Percentiles rank a stretch among this genome's conserved stretches.
Conservation (phyloP, 2,888 invertebrate genomes). For the Oscheius sp. region DNA sequence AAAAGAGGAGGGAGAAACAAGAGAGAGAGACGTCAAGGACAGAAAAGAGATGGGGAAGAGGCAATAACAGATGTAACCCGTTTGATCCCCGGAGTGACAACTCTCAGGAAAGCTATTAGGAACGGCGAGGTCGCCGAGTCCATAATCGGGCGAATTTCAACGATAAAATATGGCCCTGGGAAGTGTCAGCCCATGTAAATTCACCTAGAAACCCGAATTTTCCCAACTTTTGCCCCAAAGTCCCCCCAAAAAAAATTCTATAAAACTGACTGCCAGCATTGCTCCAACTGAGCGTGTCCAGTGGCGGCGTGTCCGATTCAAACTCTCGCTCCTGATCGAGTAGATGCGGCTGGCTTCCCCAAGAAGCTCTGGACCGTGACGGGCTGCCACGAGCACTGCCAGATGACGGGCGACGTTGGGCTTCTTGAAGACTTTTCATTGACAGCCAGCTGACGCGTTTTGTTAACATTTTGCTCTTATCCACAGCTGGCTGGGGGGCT, state of each 20-base stretch:
- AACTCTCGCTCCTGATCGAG: conserved; percentile 55
- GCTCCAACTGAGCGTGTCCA: conserved; percentile 72
- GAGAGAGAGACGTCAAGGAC: neutral
- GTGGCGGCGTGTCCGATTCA: conserved; percentile 71
- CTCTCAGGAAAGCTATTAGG: too few species aligned
- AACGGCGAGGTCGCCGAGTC: too few species aligned
- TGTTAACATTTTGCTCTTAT: conserved; percentile 61
- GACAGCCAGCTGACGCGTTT: conserved; percentile 72
- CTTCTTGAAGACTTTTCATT: conserved; percentile 70
- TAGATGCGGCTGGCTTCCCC: conserved; percentile 49
- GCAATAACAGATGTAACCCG: too few species aligned
- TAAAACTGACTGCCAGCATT: conserved; percentile 64
- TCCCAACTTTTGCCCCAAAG: too few species aligned
- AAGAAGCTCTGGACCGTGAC: conserved; percentile 46
- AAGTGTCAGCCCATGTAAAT: too few species aligned
- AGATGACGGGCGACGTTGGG: conserved; percentile 32
- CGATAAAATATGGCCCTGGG: too few species aligned
- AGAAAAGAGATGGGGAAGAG: neutral
- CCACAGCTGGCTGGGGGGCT: neutral
- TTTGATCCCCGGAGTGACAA: too few species aligned
- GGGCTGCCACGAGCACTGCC: conserved; percentile 46
- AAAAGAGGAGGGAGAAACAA: conserved; percentile 1
- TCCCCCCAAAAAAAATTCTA: neutral
- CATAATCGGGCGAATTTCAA: too few species aligned
- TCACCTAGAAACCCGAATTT: too few species aligned